Evolutionary conservation across 2,797 vertebrate species (phyloP).

Genomic region (Gadopsis bispinosus): DNA sequence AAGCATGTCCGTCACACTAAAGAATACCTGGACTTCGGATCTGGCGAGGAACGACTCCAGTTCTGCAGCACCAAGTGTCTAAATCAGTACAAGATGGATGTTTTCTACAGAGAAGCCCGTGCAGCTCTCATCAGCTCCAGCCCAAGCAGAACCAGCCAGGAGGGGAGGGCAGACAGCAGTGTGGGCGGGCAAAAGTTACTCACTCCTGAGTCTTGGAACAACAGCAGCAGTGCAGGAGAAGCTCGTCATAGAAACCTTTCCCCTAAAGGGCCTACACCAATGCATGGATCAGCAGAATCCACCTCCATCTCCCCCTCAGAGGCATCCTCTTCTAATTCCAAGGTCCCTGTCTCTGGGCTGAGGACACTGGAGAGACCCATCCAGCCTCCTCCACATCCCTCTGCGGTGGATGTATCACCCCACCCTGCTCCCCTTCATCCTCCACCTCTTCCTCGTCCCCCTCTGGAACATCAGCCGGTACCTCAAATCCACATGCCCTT

Average conservation of each 20-base stretch:
- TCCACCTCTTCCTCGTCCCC: slow-evolving; percentile 84
- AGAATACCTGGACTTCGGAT: slow-evolving; percentile 98
- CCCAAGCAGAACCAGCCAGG: slow-evolving; percentile 89
- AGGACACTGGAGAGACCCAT: slow-evolving; percentile 88
- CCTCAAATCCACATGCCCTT: slow-evolving; percentile 93
- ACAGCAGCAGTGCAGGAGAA: slow-evolving; percentile 70
- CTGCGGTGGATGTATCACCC: slow-evolving; percentile 75
- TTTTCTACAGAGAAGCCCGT: slow-evolving; percentile 98
- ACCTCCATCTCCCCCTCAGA: slow-evolving; percentile 90
- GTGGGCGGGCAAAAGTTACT: slow-evolving; percentile 91
- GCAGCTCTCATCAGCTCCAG: slow-evolving; percentile 95
- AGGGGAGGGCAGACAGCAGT: slow-evolving; percentile 88
- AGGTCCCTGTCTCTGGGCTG: slow-evolving; percentile 89
- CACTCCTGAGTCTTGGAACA: slow-evolving; percentile 99
- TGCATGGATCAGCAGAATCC: slow-evolving; percentile 79
- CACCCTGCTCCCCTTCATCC: slow-evolving; percentile 84
- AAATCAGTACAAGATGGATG: slow-evolving; percentile 99
- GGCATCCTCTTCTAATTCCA: slow-evolving; percentile 86
- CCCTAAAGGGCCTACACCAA: slow-evolving; percentile 89
- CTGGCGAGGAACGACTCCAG: slow-evolving; percentile 96
- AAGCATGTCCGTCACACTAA: slow-evolving; percentile 99
- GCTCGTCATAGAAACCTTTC: slow-evolving; percentile 88
- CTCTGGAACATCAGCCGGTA: slow-evolving; percentile 92
- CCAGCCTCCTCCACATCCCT: slow-evolving; percentile 80
- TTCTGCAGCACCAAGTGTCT: slow-evolving; percentile 99